Evolutionary conservation across 1,140 invertebrate species (phyloP), one percentile per base, ranked within the genome.

Genomic region (Drosophila carrolli): DNA sequence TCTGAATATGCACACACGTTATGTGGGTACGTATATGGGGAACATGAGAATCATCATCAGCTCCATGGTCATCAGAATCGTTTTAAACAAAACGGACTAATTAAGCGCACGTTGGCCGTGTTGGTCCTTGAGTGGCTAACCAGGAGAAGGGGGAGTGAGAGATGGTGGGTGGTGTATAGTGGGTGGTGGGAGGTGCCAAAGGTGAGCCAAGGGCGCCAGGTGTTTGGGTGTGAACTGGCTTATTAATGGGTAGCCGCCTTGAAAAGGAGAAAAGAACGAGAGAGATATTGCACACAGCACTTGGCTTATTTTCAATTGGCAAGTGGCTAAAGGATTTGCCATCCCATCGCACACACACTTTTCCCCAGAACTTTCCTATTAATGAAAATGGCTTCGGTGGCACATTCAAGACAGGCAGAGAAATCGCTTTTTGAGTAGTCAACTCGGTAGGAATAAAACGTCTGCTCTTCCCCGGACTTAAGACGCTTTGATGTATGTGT

Each of bases 31-130:
- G 7, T 44, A 27, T 29, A 27, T 54, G 43, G 51, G 37, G 35
- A 44, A 61, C 51, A 72, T 13, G 67, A 55, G 73, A 67, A 81
- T 71, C 82, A 57, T 68, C 67, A 71, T 75, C 60, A 75, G 67
- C 56, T 55, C 56, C 78, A 75, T 77, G 73, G 56, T 67, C 81
- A 81, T 85, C 73, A 83, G 75, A 88, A 83, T 76, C 76, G 72
- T 83, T 88, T 88, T 83, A 84, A 89, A 81, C 84, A 86, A 89
- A 88, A 88, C 84, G 84, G 80, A 88, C 84, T 89, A 88, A 88
- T 88, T 88, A 89, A 84, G 80, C 76, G 75, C 61, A 88, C 79
- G 83, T 75, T 78, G 67, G 27, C 44, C 58, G 58, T 55, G 67
- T 50, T 37, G 62, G 70, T 75, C 62, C 74, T 77, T 48, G 50